These are phyloP conservation scores for Plotosus lineatus DNA, from an alignment of 2,113 vertebrate genomes.

Conservation along the genomic window DNA sequence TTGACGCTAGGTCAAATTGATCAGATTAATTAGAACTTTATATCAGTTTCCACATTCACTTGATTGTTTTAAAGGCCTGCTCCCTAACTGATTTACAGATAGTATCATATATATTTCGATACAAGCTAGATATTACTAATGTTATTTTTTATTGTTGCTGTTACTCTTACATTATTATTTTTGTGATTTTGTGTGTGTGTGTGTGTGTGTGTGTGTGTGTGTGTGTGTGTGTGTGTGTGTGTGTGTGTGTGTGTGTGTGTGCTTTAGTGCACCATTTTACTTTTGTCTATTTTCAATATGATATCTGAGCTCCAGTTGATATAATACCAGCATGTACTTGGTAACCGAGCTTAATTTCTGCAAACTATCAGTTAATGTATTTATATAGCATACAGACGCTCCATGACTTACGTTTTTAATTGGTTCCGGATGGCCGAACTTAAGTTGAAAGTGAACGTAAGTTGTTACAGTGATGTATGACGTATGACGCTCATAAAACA, in stretches of 20 bases:
- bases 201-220: neutral
- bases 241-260: neutral
- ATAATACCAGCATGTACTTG: neutral
- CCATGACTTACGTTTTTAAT: no score
- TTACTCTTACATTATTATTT: neutral
- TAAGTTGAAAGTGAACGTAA: no score
- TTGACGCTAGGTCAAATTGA: constrained; percentile 8
- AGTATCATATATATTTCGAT: neutral
- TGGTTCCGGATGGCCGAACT: no score
- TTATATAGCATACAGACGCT: no score
- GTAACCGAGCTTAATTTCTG: neutral
- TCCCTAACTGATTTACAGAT: neutral
- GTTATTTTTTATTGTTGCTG: neutral
- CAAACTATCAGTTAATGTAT: no score
- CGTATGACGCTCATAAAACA: no score
- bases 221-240: neutral
- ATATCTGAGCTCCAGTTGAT: neutral
- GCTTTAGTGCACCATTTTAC: neutral
- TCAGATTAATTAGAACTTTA: constrained; percentile 28
- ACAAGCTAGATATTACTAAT: neutral
- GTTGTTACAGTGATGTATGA: no score
- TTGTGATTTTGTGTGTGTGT: neutral
- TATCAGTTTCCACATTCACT: neutral
- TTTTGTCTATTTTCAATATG: neutral
- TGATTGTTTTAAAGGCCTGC: constrained; percentile 26